Evolutionary conservation across 2,797 vertebrate genomes (phyloP).

Genomic region (Rhincodon typus): DNA sequence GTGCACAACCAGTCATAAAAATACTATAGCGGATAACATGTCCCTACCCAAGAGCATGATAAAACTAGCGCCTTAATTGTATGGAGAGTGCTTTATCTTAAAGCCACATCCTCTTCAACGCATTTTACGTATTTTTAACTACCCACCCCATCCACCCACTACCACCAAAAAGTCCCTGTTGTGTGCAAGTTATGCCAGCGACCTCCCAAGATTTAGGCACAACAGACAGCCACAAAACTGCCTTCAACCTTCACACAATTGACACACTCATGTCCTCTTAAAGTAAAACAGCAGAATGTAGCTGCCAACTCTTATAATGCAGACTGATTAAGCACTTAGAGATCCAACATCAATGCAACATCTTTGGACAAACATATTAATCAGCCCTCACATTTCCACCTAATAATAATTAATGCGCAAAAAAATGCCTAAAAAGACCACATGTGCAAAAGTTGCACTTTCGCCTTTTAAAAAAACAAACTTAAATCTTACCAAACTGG

Average conservation of each 20-base stretch:
- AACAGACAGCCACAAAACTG: conserved; percentile 9
- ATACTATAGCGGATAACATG: background rate
- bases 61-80: background rate
- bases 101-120: background rate
- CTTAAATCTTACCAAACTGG: conserved; percentile 30
- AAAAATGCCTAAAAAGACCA: background rate
- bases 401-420: background rate
- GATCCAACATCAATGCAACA: background rate
- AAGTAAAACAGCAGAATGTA: background rate
- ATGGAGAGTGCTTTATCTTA: background rate
- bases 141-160: background rate
- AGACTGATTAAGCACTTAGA: background rate
- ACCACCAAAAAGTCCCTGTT: background rate
- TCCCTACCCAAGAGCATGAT: background rate
- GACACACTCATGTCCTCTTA: background rate
- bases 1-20: background rate
- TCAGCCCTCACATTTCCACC: background rate
- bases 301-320: conserved; percentile 7
- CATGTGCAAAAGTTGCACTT: background rate
- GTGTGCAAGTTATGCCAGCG: conserved; percentile 3
- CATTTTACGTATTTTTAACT: background rate
- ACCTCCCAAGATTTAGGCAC: background rate
- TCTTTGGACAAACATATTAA: background rate
- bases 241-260: background rate
- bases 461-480: background rate